phyloP scores from a whole-genome alignment of 2,113 vertebrate genomes.

The Arizona elegans region DNA sequence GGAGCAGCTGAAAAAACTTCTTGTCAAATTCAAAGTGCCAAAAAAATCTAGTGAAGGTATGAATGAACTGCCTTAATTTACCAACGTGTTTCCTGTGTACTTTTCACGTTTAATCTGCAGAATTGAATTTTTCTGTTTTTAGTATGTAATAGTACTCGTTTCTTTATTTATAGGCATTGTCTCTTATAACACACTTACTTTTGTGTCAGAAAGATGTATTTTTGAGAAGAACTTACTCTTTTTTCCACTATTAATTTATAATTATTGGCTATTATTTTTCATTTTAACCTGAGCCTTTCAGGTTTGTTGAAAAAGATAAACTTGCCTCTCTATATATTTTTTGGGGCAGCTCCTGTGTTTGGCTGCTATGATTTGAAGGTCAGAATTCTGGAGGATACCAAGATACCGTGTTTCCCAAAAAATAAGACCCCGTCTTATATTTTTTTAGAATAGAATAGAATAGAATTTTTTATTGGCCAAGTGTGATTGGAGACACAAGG shows the following conservation, averaged over 20 bases:
- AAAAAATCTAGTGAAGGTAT: slow-evolving; percentile 94
- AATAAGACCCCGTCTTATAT: too few species aligned
- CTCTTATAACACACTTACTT: not conserved
- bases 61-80: not conserved
- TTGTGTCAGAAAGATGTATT: not conserved
- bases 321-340: not conserved
- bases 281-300: not conserved
- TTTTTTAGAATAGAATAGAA: too few species aligned
- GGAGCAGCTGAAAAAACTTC: slow-evolving; percentile 92
- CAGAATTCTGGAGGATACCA: not conserved
- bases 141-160: not conserved
- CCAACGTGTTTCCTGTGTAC: not conserved
- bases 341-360: not conserved
- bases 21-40: slow-evolving; percentile 94
- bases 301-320: not conserved
- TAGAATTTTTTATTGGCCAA: too few species aligned
- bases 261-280: not conserved
- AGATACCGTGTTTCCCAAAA: too few species aligned
- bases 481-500: too few species aligned
- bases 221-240: not conserved
- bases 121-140: not conserved
- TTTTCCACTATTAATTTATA: not conserved
- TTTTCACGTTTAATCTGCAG: not conserved
- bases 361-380: not conserved
- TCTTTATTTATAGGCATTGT: not conserved